Evolutionary conservation across 2,113 vertebrate genomes (phyloP), one percentile per base, ranked within the genome.

Genomic region (Phylloscopus trochiloides): DNA sequence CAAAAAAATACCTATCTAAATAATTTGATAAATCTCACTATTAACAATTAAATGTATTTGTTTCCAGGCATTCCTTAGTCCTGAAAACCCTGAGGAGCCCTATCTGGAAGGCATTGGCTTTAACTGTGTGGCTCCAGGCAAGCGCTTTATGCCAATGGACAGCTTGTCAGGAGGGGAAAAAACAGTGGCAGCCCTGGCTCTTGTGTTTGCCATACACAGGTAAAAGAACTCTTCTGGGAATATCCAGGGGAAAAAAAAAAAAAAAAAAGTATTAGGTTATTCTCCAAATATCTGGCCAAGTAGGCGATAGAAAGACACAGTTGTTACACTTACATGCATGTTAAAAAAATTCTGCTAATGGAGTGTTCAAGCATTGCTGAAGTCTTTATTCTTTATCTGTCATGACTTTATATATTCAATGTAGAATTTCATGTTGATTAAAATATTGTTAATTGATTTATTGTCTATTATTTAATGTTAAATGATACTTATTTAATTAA

Each of bases 91-190:
- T 14, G 99, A 99, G 40, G 99, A 99, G 78, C 99, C 99, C 8
- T 99, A 99, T 61, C 95, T 99, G 74, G 99, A 98, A 16, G 99
- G 99, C 58, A 99, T 99, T 76, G 98, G 96, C 96, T 99, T 99
- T 84, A 99, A 98, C 94, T 99, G 99, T 0, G 98, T 99, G 91
- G 99, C 99, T 21, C 99, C 99, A 0, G 99, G 99, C 52, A 99
- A 99, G 78, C 98, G 99, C 63, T 99, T 99, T 83, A 99, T 99
- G 99, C 98, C 99, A 5, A 99, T 99, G 99, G 99, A 99, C 95
- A 98, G 99, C 71, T 93, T 99, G 87, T 99, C 99, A 1, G 99
- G 99, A 57, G 99, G 99, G 77, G 99, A 99, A 57, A 99, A 98
- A 89, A 98, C 98, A 12, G 98, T 99, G 66, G 99, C 99, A 7